These are phyloP conservation scores for Takifugu flavidus DNA, from an alignment of 2,113 vertebrate species.

Conservation along the genomic window DNA sequence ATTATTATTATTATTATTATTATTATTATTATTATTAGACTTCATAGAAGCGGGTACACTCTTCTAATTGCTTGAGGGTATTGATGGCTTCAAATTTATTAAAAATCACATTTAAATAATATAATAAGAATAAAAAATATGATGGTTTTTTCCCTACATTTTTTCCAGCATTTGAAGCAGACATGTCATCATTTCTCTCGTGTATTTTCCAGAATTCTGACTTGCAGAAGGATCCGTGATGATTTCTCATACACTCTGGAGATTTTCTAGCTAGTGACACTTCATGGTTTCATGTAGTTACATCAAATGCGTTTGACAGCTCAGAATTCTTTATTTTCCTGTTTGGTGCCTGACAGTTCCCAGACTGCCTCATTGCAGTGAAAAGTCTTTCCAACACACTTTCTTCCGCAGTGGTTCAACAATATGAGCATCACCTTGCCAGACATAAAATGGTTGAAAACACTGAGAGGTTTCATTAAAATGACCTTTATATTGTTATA, in stretches of 20 bases:
- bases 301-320: constrained; percentile 37
- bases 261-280: constrained; percentile 13
- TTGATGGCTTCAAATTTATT: constrained; percentile 31
- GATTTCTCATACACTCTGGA: constrained; percentile 17
- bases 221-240: constrained; percentile 28
- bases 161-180: constrained; percentile 11
- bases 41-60: too few relatives aligned
- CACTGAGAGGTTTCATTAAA: too few relatives aligned
- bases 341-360: constrained; percentile 22
- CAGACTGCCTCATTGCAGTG: constrained; percentile 13
- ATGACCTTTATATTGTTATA: too few relatives aligned
- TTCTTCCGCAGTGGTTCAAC: not conserved
- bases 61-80: constrained; percentile 1
- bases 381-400: constrained; percentile 7
- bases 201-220: constrained; percentile 31
- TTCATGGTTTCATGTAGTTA: constrained; percentile 8
- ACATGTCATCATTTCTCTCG: constrained; percentile 2
- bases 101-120: too few relatives aligned
- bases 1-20: constrained; percentile 1
- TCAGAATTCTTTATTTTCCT: constrained; percentile 22
- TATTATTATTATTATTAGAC: not conserved
- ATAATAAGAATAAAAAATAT: not conserved
- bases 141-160: constrained; percentile 20
- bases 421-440: too few relatives aligned
- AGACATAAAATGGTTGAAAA: too few relatives aligned